These are phyloP conservation scores for Morone chrysops DNA, from an alignment of 2,113 vertebrate species.

Conservation along the genomic window DNA sequence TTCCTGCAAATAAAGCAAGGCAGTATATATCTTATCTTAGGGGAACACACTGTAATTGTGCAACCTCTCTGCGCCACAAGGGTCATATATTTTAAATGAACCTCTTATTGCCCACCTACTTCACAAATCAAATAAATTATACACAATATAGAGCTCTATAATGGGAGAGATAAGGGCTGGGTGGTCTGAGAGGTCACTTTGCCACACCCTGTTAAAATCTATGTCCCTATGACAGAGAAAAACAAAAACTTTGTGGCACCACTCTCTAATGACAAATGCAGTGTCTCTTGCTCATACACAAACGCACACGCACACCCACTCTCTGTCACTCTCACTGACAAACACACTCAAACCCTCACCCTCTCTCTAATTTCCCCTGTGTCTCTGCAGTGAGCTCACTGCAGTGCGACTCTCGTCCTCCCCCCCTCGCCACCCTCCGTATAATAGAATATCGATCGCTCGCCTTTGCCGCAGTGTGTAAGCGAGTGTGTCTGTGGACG, in stretches of 20 bases:
- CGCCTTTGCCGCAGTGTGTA: conserved; percentile 82
- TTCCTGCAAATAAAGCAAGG: conserved; percentile 24
- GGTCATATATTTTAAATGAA: conserved; percentile 63
- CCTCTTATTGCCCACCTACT: conserved; percentile 23
- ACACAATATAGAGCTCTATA: conserved; percentile 23
- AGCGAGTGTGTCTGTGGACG: conserved; percentile 67
- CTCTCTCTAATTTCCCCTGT: conserved; percentile 78
- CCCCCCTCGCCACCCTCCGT: conserved; percentile 69
- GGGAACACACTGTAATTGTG: conserved; percentile 40
- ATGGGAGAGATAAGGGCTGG: neutral
- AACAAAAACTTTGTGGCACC: conserved; percentile 53
- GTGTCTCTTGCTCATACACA: conserved; percentile 45
- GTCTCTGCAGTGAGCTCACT: conserved; percentile 80
- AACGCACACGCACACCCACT: conserved; percentile 49
- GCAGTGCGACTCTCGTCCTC: conserved; percentile 75
- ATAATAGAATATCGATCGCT: conserved; percentile 88
- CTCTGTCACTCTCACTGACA: conserved; percentile 70
- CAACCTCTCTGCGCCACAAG: conserved; percentile 26
- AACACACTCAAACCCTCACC: conserved; percentile 69
- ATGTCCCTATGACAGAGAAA: conserved; percentile 26
- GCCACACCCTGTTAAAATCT: conserved; percentile 6
- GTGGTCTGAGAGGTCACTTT: conserved; percentile 33
- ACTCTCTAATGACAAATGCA: conserved; percentile 62
- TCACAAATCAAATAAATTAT: conserved; percentile 42
- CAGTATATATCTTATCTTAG: conserved; percentile 9